phyloP scores from a whole-genome alignment of 2,113 vertebrate species.

The Beaufortia kweichowensis region DNA sequence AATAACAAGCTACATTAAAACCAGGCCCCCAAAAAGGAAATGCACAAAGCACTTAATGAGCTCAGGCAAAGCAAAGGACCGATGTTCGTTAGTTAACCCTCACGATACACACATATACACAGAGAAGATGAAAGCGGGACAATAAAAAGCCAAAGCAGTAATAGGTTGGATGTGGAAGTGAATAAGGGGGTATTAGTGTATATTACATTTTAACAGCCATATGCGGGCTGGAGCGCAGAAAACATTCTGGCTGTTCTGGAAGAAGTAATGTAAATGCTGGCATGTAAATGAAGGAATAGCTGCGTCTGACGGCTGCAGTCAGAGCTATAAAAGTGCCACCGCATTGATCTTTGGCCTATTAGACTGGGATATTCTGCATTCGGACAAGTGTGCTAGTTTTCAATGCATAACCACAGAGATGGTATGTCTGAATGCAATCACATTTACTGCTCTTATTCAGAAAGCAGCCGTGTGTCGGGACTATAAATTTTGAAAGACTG shows the following conservation, averaged over 20 bases:
- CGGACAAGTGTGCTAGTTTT: not conserved
- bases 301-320: not conserved
- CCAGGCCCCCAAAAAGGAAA: constrained; percentile 69
- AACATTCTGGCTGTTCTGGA: constrained; percentile 38
- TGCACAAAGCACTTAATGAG: constrained; percentile 78
- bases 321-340: constrained; percentile 36
- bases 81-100: constrained; percentile 74
- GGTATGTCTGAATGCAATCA: too few species aligned
- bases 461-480: too few species aligned
- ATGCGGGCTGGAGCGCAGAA: constrained; percentile 36
- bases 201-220: constrained; percentile 59
- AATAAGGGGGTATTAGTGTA: constrained; percentile 41
- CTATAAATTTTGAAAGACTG: too few species aligned
- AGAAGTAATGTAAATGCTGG: constrained; percentile 40
- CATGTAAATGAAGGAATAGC: constrained; percentile 45
- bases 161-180: constrained; percentile 31
- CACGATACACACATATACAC: constrained; percentile 52
- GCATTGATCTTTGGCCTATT: constrained; percentile 34
- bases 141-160: constrained; percentile 42
- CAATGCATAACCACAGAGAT: too few species aligned
- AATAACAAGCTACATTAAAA: constrained; percentile 76
- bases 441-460: too few species aligned
- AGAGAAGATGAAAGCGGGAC: constrained; percentile 23
- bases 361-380: not conserved
- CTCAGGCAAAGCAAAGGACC: constrained; percentile 74